Evolutionary conservation across 2,888 invertebrate genomes (phyloP), one percentile per base, ranked within the genome.

Genomic region (Myathropa florea): DNA sequence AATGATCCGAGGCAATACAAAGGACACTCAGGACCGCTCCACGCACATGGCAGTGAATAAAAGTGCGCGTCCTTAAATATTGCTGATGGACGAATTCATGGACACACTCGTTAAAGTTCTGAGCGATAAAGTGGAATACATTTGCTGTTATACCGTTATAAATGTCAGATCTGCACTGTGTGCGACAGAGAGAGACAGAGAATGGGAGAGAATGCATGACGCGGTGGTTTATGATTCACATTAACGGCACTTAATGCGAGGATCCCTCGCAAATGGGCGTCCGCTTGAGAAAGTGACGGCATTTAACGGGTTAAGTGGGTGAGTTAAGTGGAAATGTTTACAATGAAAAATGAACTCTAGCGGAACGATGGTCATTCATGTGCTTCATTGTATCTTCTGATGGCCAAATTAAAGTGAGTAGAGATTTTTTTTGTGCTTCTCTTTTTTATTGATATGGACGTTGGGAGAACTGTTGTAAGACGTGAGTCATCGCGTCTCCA

Each of bases 51-150:
- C 18, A 46, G 18, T 46, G 46, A 46, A 46, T 46, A 46, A 46
- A 46, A 46, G 46, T 46, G 46, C 18, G 46, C 18, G 46, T n/a
- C 46, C 46, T 46, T 46, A 46, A 46, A 46, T 46, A 46, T 21
- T 46, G 46, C 46, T 46, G 36, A 70, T 64, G 33, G 63, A 4
- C 18, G 65, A 70, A 65, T 82, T 82, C 82, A 73, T 73, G 71
- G 53, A 79, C 30, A 63, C 68, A 79, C 79, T 83, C 79, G 79
- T 83, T 83, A 83, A 83, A 75, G 79, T 79, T 73, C 46, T 4
- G 59, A 70, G 70, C 73, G 79, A 79, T 83, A 83, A 83, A 78
- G 65, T 72, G 72, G 68, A 72, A 73, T 39, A 83, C 83, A 55
- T 67, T 46, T 18, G 7, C 46, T 18, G 46, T 46, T 46, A 46